Evolutionary conservation across 2,888 invertebrate species (phyloP).

Genomic region (Tuberolachnus salignus): DNA sequence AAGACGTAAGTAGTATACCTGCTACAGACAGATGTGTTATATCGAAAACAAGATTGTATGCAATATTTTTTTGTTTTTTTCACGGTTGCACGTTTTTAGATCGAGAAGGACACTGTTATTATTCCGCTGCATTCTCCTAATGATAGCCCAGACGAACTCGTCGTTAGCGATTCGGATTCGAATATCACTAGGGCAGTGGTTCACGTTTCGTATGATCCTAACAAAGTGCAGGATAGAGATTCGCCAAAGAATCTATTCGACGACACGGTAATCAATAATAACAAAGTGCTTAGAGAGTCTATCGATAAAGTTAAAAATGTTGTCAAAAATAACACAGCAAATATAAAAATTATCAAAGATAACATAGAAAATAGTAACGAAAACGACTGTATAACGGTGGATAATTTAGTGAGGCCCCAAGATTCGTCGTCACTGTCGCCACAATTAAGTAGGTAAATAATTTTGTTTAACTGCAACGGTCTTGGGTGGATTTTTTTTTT

Average conservation of each 20-base stretch:
- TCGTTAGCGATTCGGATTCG: slow-evolving; percentile 37
- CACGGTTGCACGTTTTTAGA: slow-evolving; percentile 51
- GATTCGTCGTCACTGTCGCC: slow-evolving; percentile 22
- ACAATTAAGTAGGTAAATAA: slow-evolving; percentile 24
- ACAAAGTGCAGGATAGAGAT: slow-evolving; percentile 22
- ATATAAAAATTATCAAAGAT: slow-evolving; percentile 1
- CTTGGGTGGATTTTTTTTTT: no score
- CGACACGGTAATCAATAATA: slow-evolving; percentile 41
- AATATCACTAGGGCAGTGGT: slow-evolving; percentile 40
- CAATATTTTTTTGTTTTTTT: slow-evolving; percentile 42
- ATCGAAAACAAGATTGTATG: no score
- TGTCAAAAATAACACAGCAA: slow-evolving; percentile 10
- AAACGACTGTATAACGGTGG: background rate
- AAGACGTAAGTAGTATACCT: slow-evolving; percentile 59
- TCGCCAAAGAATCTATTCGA: background rate
- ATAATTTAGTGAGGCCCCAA: slow-evolving; percentile 14
- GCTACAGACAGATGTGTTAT: no score
- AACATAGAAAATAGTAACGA: background rate
- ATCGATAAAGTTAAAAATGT: slow-evolving; percentile 50
- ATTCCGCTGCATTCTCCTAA: slow-evolving; percentile 73
- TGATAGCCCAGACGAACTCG: slow-evolving; percentile 46
- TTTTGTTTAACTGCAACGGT: background rate
- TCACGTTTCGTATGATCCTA: slow-evolving; percentile 49
- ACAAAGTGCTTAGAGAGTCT: slow-evolving; percentile 42
- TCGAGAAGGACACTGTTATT: slow-evolving; percentile 67